Base-by-base conservation (phyloP, 2,113 vertebrate species). In the Pipa parva region DNA sequence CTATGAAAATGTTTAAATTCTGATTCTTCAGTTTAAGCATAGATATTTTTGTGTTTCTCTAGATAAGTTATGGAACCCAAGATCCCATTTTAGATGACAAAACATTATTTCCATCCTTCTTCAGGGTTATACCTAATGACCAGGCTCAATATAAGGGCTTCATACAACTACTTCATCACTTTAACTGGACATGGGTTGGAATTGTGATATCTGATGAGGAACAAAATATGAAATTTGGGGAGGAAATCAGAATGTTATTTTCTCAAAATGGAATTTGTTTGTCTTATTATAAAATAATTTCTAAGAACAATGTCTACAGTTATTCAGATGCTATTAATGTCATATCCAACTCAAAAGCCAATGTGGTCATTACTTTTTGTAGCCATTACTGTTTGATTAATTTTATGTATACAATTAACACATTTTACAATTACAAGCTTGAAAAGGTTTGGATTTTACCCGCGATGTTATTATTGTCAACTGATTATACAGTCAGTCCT, bases 11-110 rank as follows among this genome's bases (percentile, higher is more conserved):
- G n/a, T n/a, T n/a, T n/a, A n/a, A n/a, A n/a, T n/a, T n/a, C n/a
- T n/a, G n/a, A n/a, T n/a, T n/a, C n/a, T n/a, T 11, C 33, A 36
- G 5, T 36, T 36, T 36, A 36, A 13, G 3, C 7, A 36, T 1
- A 1, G 2, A 36, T 21, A 22, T 6, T 50, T 28, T 63, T 65
- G 13, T 46, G 15, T 36, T 9, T 36, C 33, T 13, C 13, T 42
- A 67, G 64, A 57, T 67, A n/a, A 67, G 64, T 59, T 67, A 67
- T 37, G 64, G 64, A 36, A 42, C 64, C n/a, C 55, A 67, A 11
- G 64, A 67, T 49, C 22, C 46, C 36, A 55, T 26, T 18, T 50
- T 67, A 59, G 29, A 51, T 27, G 45, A 59, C 9, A 67, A 36
- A 9, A 18, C 22, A 50, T 27, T 50, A 13, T 67, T 36, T 20